Conservation (phyloP, 1,140 invertebrate genomes). For the Brachionus angularis region DNA sequence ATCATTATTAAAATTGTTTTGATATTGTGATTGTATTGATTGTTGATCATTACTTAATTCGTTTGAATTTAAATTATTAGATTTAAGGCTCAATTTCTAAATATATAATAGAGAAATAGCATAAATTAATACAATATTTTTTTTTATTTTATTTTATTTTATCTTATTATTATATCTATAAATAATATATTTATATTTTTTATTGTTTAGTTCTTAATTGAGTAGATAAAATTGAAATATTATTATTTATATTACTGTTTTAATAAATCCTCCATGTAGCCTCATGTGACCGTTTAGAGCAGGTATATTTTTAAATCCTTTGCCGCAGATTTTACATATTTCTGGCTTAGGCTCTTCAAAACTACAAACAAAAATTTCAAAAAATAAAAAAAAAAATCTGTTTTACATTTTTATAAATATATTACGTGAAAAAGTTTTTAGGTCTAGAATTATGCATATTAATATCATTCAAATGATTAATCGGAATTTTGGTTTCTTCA, state of each 20-base stretch:
- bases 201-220: too few relatives aligned
- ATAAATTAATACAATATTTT: neutral
- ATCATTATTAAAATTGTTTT: slow-evolving; percentile 27
- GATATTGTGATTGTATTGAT: neutral
- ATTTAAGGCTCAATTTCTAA: slow-evolving; percentile 36
- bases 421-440: slow-evolving; percentile 40
- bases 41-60: neutral
- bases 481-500: neutral
- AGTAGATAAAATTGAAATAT: neutral
- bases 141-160: too few relatives aligned
- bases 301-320: slow-evolving; percentile 91
- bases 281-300: slow-evolving; percentile 95
- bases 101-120: slow-evolving; percentile 21
- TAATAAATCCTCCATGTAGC: slow-evolving; percentile 89
- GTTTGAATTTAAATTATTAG: slow-evolving; percentile 14
- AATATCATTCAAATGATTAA: neutral
- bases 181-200: too few relatives aligned
- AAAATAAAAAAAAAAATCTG: neutral
- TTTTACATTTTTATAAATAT: neutral
- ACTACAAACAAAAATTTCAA: neutral
- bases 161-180: too few relatives aligned
- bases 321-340: slow-evolving; percentile 85
- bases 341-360: slow-evolving; percentile 65
- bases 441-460: neutral
- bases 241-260: slow-evolving; percentile 53